Conservation (phyloP, 2,113 vertebrate species). For the Vidua chalybeata region DNA sequence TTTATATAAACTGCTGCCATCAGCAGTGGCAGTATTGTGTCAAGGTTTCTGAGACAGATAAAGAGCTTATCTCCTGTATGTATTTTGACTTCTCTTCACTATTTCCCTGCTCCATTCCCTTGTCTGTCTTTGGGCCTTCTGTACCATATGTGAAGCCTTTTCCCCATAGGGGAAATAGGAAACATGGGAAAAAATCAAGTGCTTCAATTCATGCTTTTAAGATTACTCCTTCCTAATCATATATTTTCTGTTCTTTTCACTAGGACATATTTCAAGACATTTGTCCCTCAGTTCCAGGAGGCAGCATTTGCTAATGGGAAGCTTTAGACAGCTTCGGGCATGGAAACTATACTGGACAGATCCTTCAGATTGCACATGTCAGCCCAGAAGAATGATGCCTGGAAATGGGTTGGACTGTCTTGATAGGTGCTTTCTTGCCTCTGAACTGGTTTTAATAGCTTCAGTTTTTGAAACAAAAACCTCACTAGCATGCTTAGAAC, state of each 20-base stretch:
- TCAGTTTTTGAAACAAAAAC: not conserved
- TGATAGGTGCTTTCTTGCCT: slow-evolving; percentile 2
- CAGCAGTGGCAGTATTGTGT: not conserved
- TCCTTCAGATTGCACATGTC: slow-evolving; percentile 42
- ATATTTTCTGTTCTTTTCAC: slow-evolving; percentile 25
- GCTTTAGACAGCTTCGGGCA: slow-evolving; percentile 77
- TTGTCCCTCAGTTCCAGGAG: slow-evolving; percentile 98
- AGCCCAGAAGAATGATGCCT: slow-evolving; percentile 47
- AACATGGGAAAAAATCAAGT: not conserved
- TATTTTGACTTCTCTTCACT: not conserved
- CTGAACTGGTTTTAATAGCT: slow-evolving; percentile 19
- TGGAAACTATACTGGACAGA: slow-evolving; percentile 44
- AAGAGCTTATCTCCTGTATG: not conserved
- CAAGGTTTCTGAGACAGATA: not conserved
- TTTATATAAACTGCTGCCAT: not conserved
- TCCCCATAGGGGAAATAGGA: rapidly evolving
- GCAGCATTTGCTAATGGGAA: slow-evolving; percentile 97
- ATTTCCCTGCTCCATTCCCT: not conserved
- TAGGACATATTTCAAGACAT: slow-evolving; percentile 95
- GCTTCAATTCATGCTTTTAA: not conserved
- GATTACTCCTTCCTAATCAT: slow-evolving; percentile 53
- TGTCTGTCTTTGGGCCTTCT: not conserved
- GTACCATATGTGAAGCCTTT: not conserved
- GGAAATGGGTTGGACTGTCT: slow-evolving; percentile 51
- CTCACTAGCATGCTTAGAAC: slow-evolving; percentile 6